A percentile compares a stretch with the other conserved stretches of the same genome.
These are phyloP conservation scores for Thereva nobilitata DNA, from an alignment of 2,888 invertebrate genomes.

Conservation along the genomic window DNA sequence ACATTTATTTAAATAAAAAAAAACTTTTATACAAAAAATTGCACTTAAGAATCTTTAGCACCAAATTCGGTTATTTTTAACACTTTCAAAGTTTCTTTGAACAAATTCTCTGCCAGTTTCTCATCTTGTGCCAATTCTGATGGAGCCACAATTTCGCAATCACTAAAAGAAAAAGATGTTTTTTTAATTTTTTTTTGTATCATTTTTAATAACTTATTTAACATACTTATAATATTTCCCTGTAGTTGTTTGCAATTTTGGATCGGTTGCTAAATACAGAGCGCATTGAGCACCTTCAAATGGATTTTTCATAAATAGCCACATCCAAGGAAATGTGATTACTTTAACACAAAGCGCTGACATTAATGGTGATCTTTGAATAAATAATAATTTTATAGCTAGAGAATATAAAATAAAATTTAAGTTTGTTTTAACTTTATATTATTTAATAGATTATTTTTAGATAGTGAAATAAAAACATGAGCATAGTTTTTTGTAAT, in stretches of 20 bases:
- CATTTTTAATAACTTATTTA: conserved; percentile 6
- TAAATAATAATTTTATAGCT: not conserved
- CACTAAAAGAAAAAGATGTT: conserved; percentile 55
- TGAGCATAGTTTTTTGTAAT: too few species aligned
- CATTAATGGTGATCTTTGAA: conserved; percentile 56
- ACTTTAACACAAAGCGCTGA: conserved; percentile 60
- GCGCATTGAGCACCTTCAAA: conserved; percentile 71
- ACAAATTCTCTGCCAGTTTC: conserved; percentile 59
- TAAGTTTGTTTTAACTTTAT: not conserved
- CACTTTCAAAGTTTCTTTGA: conserved; percentile 51
- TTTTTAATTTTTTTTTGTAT: conserved; percentile 10
- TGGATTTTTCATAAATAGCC: conserved; percentile 70
- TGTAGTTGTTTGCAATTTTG: conserved; percentile 63
- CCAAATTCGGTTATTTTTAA: not conserved
- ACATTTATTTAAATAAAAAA: too few species aligned
- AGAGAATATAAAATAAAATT: not conserved
- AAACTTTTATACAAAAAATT: too few species aligned
- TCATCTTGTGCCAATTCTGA: conserved; percentile 62
- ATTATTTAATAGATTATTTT: not conserved
- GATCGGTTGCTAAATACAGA: conserved; percentile 68
- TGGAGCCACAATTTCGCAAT: conserved; percentile 62
- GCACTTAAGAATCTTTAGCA: too few species aligned
- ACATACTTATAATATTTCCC: conserved; percentile 72
- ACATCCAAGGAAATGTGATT: conserved; percentile 68
- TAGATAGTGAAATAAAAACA: too few species aligned